Evolutionary conservation across 1,140 invertebrate genomes (phyloP), one percentile per base, ranked within the genome.

Genomic region (Samia ricini): DNA sequence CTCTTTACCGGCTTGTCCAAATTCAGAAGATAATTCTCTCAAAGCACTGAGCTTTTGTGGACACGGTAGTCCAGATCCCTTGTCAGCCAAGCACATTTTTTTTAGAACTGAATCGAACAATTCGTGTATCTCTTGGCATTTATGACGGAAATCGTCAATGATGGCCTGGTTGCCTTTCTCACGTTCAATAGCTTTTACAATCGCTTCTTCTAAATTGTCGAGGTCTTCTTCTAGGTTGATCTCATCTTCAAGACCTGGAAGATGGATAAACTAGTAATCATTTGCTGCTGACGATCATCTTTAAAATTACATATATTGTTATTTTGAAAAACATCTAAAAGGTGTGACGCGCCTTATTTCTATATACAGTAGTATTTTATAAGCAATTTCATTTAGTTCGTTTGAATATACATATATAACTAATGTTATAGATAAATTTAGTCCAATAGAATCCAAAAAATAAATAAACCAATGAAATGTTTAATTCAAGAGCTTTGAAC

Each of bases 41-140:
- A 97, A 91, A 19, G 94, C 93, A 2, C 93, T 91, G 51, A 96
- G 92, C 75, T 97, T 97, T 69, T 97, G 95, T 8, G 92, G 92
- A 69, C 95, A 96, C n/a, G 94, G 95, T 0, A 96, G 81, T n/a
- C 95, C 96, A 21, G 94, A 95, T 2, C 95, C 95, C 72, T 96
- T 96, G 72, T 97, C 96, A 23, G 96, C 91, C 1, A 93, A 92
- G 77, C 97, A 96, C 71, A 97, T 93, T 73, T 94, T 93, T 72
- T 96, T 96, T 0, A 95, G 92, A 0, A 97, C 78, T 2, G 91
- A 91, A 72, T 97, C 96, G 67, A 97, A 94, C 95, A 95, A 97
- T 29, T 92, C 92, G 66, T 96, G 95, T 10, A 95, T 94, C 57
- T 94, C 93, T 71, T 95, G 93, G 57, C 96, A 92, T 63, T 94